These are phyloP conservation scores for Ptychobarbus kaznakovi DNA, from an alignment of 2,797 vertebrate genomes.

Conservation along the genomic window DNA sequence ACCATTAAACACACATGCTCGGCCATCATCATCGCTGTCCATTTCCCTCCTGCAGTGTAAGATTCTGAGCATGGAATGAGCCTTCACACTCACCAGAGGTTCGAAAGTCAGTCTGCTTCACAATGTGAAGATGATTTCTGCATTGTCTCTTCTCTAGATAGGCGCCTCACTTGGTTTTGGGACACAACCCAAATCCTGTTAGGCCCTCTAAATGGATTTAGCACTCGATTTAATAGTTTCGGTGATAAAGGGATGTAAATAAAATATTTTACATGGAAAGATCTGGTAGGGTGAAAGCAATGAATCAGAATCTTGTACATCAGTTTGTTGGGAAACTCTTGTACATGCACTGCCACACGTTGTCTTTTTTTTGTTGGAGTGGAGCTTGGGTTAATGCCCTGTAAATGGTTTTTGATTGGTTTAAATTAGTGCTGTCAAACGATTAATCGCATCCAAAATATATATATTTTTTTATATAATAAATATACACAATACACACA, in stretches of 20 bases:
- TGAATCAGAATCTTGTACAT: conserved; percentile 29
- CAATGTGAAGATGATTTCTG: neutral
- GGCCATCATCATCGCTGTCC: conserved; percentile 10
- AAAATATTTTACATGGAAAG: neutral
- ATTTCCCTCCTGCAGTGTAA: conserved; percentile 14
- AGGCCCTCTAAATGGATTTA: neutral
- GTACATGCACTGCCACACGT: conserved; percentile 5
- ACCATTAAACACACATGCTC: conserved; percentile 18
- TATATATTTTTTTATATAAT: neutral
- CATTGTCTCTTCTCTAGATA: neutral
- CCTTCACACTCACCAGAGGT: conserved; percentile 5
- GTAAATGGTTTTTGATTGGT: neutral
- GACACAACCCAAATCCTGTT: neutral
- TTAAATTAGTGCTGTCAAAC: neutral
- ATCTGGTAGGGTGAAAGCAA: conserved; percentile 1
- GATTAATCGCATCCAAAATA: neutral
- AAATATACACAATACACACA: too few relatives aligned
- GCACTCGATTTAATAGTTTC: neutral
- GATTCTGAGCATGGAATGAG: conserved; percentile 34
- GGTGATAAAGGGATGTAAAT: neutral
- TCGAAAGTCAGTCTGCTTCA: neutral
- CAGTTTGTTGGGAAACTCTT: conserved; percentile 24
- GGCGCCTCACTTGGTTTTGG: neutral
- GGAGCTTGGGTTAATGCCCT: neutral
- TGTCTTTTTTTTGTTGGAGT: neutral